These are phyloP conservation scores for Agelastica alni DNA, from an alignment of 2,888 invertebrate species.

Conservation along the genomic window DNA sequence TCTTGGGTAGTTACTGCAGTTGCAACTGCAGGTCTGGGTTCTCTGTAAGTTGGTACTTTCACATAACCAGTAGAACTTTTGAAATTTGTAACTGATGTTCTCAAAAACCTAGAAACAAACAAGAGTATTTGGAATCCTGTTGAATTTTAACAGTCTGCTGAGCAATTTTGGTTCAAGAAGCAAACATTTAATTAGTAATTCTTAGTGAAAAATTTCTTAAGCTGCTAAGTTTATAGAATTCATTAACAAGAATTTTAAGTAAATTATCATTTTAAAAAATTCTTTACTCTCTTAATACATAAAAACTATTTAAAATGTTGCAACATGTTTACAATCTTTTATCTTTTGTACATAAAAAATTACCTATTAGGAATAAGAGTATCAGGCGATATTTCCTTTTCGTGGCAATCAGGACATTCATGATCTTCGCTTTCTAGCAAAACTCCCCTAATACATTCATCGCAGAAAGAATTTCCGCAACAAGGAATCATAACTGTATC, in stretches of 20 bases:
- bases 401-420: slow-evolving; percentile 92
- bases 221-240: too few relatives aligned
- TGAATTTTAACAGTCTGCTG: too few relatives aligned
- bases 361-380: slow-evolving; percentile 83
- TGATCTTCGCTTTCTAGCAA: slow-evolving; percentile 92
- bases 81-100: slow-evolving; percentile 87
- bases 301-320: too few relatives aligned
- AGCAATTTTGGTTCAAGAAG: too few relatives aligned
- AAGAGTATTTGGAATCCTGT: too few relatives aligned
- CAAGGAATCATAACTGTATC: slow-evolving; percentile 99
- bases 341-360: too few relatives aligned
- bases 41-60: slow-evolving; percentile 54
- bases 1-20: slow-evolving; percentile 21
- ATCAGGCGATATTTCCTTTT: slow-evolving; percentile 90
- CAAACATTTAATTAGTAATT: too few relatives aligned
- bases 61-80: slow-evolving; percentile 91
- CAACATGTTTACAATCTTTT: slow-evolving; percentile 2
- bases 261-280: too few relatives aligned
- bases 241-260: too few relatives aligned
- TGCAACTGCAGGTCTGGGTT: slow-evolving; percentile 27
- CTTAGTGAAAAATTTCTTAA: too few relatives aligned
- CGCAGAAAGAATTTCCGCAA: slow-evolving; percentile 98
- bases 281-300: too few relatives aligned
- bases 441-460: slow-evolving; percentile 93
- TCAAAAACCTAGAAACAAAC: slow-evolving; percentile 74